These are phyloP conservation scores for Paramacrobiotus metropolitanus DNA, from an alignment of 1,140 invertebrate species.

Conservation along the genomic window DNA sequence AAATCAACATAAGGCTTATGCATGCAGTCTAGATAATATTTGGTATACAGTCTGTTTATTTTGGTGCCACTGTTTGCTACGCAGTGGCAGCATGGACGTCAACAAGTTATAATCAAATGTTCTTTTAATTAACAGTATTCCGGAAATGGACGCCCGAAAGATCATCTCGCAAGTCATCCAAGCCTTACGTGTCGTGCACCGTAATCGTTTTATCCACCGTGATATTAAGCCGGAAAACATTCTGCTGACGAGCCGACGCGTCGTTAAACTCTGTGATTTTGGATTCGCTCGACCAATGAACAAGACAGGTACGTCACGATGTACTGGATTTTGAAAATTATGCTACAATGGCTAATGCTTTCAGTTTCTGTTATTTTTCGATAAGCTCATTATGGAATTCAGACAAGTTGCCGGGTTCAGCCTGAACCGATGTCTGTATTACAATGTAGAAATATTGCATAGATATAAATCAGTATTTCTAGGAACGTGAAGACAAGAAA, in stretches of 20 bases:
- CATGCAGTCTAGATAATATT: background rate
- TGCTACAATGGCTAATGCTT: background rate
- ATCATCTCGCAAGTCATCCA: background rate
- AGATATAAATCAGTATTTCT: no score
- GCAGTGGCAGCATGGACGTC: background rate
- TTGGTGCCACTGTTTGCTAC: background rate
- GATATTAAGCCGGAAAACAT: conserved; percentile 82
- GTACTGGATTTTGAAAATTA: no score
- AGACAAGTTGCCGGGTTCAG: no score
- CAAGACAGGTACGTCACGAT: conserved; percentile 17
- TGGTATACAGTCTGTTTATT: background rate
- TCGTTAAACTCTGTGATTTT: conserved; percentile 68
- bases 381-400: conserved; percentile 1
- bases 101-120: background rate
- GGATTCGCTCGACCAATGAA: conserved; percentile 45
- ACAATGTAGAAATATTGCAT: conserved; percentile 9
- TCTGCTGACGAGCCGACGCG: conserved; percentile 46
- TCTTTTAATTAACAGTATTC: background rate
- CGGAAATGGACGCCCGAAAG: background rate
- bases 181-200: background rate
- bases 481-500: no score
- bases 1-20: no score
- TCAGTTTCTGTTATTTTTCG: background rate
- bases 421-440: no score
- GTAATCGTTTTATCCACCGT: conserved; percentile 40